These are phyloP conservation scores for Drosophila micromelanica DNA, from an alignment of 1,140 invertebrate species.

Conservation along the genomic window DNA sequence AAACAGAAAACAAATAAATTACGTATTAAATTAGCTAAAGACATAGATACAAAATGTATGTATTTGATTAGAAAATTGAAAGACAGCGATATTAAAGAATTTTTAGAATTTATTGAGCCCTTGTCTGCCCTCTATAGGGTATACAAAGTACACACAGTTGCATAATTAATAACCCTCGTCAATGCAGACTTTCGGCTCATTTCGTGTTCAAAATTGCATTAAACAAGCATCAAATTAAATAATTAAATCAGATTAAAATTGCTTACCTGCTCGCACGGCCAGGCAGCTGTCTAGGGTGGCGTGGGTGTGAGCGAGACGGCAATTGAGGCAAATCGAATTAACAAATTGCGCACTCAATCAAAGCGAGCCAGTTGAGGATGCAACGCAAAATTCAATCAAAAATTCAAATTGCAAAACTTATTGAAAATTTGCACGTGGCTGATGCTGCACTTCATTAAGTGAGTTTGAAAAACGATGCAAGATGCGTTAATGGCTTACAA, in stretches of 20 bases:
- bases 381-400: conserved; percentile 67
- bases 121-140: background rate
- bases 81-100: too few species aligned
- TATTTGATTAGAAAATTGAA: too few species aligned
- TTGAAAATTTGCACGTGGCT: conserved; percentile 55
- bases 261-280: conserved; percentile 39
- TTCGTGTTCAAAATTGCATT: conserved; percentile 43
- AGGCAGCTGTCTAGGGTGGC: background rate
- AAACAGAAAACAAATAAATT: too few species aligned
- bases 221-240: conserved; percentile 69
- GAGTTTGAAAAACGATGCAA: conserved; percentile 27
- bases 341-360: conserved; percentile 78
- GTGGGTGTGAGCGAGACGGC: conserved; percentile 17
- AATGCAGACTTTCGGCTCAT: conserved; percentile 22
- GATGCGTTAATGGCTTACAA: background rate
- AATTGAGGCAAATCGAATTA: conserved; percentile 66
- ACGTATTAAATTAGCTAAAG: too few species aligned
- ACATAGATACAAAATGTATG: too few species aligned
- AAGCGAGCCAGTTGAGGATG: conserved; percentile 37
- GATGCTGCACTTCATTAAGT: conserved; percentile 56
- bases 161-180: conserved; percentile 47
- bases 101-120: background rate
- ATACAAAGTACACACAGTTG: conserved; percentile 2
- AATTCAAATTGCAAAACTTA: conserved; percentile 61
- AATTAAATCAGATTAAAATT: conserved; percentile 75